Evolutionary conservation across 1,140 invertebrate genomes (phyloP), one percentile per base, ranked within the genome.

Genomic region (Pteromalus puparum): DNA sequence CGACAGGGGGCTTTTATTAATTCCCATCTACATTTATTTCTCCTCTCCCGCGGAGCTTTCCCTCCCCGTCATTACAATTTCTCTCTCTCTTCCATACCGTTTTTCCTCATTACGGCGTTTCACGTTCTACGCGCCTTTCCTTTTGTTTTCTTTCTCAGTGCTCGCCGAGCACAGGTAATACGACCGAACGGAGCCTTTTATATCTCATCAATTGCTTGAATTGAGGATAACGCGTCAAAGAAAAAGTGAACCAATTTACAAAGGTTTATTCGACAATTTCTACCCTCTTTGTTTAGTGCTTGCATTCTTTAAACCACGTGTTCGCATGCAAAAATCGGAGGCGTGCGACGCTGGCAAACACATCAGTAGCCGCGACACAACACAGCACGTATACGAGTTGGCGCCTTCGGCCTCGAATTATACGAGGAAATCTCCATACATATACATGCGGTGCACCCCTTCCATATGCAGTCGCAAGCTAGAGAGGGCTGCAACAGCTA

Each of bases 21-120:
- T 81, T 61, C 30, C 70, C 28, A 61, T 82, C 28, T 74, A 82
- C 70, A 61, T 75, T 74, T 74, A 74, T 74, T 74, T 30, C 15
- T 28, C 18, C 18, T 61, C 53, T 18, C 53, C 5, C 46, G 15
- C 46, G 38, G 7, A 38, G 38, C 24, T 6, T 28, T 42, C 30
- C 53, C 48, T 65, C n/a, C 28, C n/a, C 28, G 9, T 67, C 38
- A 68, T 75, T 68, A 61, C 30, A 46, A 42, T 76, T 38, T 13
- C 53, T 30, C 26, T 18, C 46, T 48, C 46, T 34, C 30, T 34
- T 26, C n/a, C 9, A 65, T n/a, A 21, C 18, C 6, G 53, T 4
- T 68, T 21, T 46, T 30, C 38, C 15, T 61, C 38, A 34, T 74
- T 74, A 65, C 81, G 42, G 61, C 30, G 18, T 42, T 73, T 42